Base-by-base conservation (phyloP, 2,888 invertebrate species). In the Tethea ocularis region DNA sequence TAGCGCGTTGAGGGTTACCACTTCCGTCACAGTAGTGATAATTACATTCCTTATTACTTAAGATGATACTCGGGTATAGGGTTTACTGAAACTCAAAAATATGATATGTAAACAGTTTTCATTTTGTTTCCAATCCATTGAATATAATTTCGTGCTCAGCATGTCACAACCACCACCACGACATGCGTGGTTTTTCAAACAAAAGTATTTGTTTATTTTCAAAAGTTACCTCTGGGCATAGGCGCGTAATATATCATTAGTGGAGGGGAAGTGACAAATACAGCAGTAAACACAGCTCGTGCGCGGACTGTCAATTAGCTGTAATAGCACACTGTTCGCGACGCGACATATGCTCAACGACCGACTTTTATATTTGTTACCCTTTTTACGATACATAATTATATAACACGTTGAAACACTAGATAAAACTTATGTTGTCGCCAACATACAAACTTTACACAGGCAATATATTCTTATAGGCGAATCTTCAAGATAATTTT, bases 261-360 rank as follows among this genome's bases (percentile, higher is more conserved):
- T 61, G 68, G 77, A 80, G 83, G 86, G 84, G 80, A 87, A 87
- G 89, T 89, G 91, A 91, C 90, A 89, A 91, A 91, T 86, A 84
- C 82, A 77, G 81, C 77, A 79, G 85, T 84, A 85, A 86, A 88
- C 79, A 82, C 75, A 78, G 70, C 77, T 80, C 84, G 84, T 84
- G 84, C 79, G 84, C 77, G 77, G 83, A 81, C 84, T 88, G 88
- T 86, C 89, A 89, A 91, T 91, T 91, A 91, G 78, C 68, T 65
- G 73, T 88, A 90, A 90, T 89, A 86, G 84, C 83, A 82, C 74
- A 78, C 78, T 72, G 74, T 63, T 57, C 33, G 29, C 29, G 29
- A 10, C 67, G 75, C 88, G 86, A 89, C 91, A 91, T 90, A 85
- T 91, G 91, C 85, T 83, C 80, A 74, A 69, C 87, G 81, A 78